Conservation (phyloP, 2,113 vertebrate genomes). For the Hippopotamus amphibius region DNA sequence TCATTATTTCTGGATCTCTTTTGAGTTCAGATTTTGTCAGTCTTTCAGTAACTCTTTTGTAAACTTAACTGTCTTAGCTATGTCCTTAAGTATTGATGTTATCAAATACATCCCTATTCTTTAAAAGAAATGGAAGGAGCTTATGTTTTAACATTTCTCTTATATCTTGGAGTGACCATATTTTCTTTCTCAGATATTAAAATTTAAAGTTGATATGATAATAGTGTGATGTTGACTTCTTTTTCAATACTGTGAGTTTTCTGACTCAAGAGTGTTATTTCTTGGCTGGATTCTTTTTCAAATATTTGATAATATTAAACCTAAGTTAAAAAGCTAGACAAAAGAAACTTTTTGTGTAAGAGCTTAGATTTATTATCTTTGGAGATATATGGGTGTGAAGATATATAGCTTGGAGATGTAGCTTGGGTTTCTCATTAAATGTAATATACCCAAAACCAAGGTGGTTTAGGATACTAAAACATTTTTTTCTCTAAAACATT, state of each 20-base stretch:
- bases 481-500: neutral
- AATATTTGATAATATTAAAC: neutral
- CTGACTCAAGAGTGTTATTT: neutral
- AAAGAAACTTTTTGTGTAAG: neutral
- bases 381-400: neutral
- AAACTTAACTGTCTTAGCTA: neutral
- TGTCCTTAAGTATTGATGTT: neutral
- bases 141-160: conserved; percentile 35
- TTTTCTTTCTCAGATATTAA: conserved; percentile 4
- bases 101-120: neutral
- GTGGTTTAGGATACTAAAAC: neutral
- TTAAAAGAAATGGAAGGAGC: neutral
- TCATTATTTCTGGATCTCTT: neutral
- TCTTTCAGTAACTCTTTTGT: neutral
- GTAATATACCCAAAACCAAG: neutral
- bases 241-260: conserved; percentile 20
- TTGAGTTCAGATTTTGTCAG: neutral
- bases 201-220: neutral
- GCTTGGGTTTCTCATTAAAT: neutral
- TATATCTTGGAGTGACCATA: neutral
- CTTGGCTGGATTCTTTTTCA: neutral
- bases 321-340: neutral
- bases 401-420: neutral
- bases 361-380: neutral
- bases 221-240: neutral